These are phyloP conservation scores for Agapetus fuscipes DNA, from an alignment of 2,888 invertebrate species.

Conservation along the genomic window DNA sequence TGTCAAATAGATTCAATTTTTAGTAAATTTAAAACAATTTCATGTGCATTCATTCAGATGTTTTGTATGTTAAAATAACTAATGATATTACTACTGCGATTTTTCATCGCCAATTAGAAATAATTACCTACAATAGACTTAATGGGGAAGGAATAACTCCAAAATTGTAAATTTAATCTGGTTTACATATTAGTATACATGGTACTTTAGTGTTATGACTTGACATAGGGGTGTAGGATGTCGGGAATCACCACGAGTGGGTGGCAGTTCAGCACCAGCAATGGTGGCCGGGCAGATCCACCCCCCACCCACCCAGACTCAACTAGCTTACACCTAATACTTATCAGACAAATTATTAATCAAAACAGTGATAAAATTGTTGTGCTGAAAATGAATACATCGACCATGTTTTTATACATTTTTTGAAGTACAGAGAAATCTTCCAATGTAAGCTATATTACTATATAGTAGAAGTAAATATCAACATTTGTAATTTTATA, in stretches of 20 bases:
- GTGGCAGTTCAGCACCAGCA: no score
- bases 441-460: conserved; percentile 22
- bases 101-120: conserved; percentile 8
- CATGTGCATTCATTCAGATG: conserved; percentile 9
- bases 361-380: conserved; percentile 8
- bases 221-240: no score
- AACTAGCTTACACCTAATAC: no score
- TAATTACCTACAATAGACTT: conserved; percentile 11
- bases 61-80: conserved; percentile 11
- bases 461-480: conserved; percentile 20
- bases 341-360: conserved; percentile 4
- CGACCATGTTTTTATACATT: conserved; percentile 20
- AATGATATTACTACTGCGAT: conserved; percentile 7
- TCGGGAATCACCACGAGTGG: no score
- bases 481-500: conserved; percentile 23
- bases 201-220: no score
- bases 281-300: no score
- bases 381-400: conserved; percentile 14
- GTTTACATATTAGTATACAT: no score
- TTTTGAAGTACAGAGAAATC: conserved; percentile 16
- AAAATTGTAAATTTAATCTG: no score
- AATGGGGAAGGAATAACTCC: no score
- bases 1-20: conserved; percentile 11
- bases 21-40: conserved; percentile 9
- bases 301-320: no score